phyloP scores from a whole-genome alignment of 2,113 vertebrate species.

The Formicarius rufipectus region DNA sequence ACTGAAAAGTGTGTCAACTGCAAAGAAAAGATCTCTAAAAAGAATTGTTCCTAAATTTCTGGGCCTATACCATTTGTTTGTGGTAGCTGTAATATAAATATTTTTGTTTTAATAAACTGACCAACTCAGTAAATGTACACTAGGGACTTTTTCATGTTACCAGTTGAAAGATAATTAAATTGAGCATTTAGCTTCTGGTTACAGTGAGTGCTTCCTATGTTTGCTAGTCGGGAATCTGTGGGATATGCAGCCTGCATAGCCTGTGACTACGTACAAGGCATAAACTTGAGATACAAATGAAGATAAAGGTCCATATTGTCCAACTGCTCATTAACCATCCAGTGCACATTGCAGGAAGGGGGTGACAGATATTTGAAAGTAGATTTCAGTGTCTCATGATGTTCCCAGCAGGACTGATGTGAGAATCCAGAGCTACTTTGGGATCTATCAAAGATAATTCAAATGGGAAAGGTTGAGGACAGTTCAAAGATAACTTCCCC shows the following conservation, averaged over 20 bases:
- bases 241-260: not conserved
- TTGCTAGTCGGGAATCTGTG: not conserved
- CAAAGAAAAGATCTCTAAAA: not conserved
- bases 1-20: not conserved
- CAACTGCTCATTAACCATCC: not conserved
- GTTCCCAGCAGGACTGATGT: not conserved
- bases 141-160: not conserved
- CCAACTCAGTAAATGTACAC: not conserved
- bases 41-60: not conserved
- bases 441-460: slow-evolving; percentile 32
- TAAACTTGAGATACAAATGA: not conserved
- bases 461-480: slow-evolving; percentile 19
- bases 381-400: not conserved
- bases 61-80: not conserved
- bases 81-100: not conserved
- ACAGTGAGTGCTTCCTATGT: not conserved
- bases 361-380: slow-evolving; percentile 20
- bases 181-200: not conserved
- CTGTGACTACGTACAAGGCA: not conserved
- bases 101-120: slow-evolving; percentile 15
- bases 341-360: not conserved
- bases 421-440: slow-evolving; percentile 54
- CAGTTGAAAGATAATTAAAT: slow-evolving; percentile 6
- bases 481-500: slow-evolving; percentile 27
- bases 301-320: not conserved